Percentiles rank a stretch among this genome's conserved stretches.
These are phyloP conservation scores for Teleogryllus occipitalis DNA, from an alignment of 1,140 invertebrate species.

Conservation along the genomic window DNA sequence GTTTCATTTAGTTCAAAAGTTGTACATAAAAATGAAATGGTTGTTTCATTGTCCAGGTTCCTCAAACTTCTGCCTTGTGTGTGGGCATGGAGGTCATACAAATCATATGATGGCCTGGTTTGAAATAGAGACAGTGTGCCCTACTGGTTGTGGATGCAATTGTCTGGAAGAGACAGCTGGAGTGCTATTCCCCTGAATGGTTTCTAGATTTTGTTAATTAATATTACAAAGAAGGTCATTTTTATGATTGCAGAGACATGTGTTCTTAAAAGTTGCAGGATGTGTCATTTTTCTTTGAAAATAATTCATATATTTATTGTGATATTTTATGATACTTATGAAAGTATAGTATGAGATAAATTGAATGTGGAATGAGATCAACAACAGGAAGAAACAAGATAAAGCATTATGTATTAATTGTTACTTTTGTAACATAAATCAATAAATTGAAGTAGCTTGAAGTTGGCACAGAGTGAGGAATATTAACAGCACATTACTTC, in stretches of 20 bases:
- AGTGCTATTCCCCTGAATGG: slow-evolving; percentile 12
- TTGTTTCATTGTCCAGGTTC: slow-evolving; percentile 40
- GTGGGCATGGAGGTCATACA: slow-evolving; percentile 87
- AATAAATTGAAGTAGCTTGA: no score
- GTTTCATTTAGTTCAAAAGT: no score
- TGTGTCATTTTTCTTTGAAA: background rate
- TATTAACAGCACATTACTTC: no score
- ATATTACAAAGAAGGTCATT: no score
- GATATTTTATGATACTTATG: background rate
- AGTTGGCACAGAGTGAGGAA: no score
- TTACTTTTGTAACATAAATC: no score
- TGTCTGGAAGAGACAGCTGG: slow-evolving; percentile 58
- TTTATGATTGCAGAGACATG: no score
- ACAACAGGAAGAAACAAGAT: no score
- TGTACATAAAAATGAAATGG: background rate
- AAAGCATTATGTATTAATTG: no score
- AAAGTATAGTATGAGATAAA: no score
- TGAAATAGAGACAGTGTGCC: slow-evolving; percentile 51
- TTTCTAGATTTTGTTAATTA: background rate
- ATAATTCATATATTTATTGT: background rate
- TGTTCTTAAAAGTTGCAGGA: background rate
- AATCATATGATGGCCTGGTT: slow-evolving; percentile 77
- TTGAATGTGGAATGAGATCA: no score
- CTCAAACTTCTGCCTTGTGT: slow-evolving; percentile 71
- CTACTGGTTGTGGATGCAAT: slow-evolving; percentile 81